phyloP scores from a whole-genome alignment of 37 sponge, comb jelly and placozoan genomes.

The Cliona cf. orientalis region DNA sequence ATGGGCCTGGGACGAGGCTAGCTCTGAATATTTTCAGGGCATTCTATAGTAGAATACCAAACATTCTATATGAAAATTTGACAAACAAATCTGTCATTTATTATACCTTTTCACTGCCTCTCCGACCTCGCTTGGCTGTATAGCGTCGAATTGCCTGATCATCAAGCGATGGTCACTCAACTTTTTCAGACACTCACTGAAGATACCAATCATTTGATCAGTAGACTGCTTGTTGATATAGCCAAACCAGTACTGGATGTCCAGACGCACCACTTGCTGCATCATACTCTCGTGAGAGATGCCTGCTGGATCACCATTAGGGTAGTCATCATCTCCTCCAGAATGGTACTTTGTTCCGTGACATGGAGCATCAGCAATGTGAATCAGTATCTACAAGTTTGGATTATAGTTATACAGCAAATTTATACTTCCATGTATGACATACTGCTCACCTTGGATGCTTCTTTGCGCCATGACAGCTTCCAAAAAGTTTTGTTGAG shows the following conservation, averaged over 20 bases:
- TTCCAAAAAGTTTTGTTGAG: constrained; percentile 43
- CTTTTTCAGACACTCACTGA: constrained; percentile 60
- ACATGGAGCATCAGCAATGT: constrained; percentile 83
- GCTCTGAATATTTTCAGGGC: too few species aligned
- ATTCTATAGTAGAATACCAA: too few species aligned
- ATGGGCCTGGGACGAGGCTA: too few species aligned
- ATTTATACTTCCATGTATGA: too few species aligned
- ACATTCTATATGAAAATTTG: too few species aligned
- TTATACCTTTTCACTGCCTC: constrained; percentile 42
- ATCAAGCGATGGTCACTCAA: constrained; percentile 48
- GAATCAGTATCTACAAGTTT: constrained; percentile 63
- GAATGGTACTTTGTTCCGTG: constrained; percentile 72
- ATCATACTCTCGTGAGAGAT: constrained; percentile 79
- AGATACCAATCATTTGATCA: constrained; percentile 79
- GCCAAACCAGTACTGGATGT: constrained; percentile 84
- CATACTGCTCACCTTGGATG: constrained; percentile 41
- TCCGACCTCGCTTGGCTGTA: constrained; percentile 37
- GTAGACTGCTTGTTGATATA: constrained; percentile 64
- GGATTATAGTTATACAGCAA: too few species aligned
- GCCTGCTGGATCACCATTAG: constrained; percentile 75
- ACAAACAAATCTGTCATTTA: too few species aligned
- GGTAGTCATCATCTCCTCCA: constrained; percentile 47
- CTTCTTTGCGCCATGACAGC: constrained; percentile 55
- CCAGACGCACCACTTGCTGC: constrained; percentile 32
- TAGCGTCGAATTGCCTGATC: constrained; percentile 75